Base-by-base conservation (phyloP, 2,888 invertebrate genomes). In the Erebia ligea region DNA sequence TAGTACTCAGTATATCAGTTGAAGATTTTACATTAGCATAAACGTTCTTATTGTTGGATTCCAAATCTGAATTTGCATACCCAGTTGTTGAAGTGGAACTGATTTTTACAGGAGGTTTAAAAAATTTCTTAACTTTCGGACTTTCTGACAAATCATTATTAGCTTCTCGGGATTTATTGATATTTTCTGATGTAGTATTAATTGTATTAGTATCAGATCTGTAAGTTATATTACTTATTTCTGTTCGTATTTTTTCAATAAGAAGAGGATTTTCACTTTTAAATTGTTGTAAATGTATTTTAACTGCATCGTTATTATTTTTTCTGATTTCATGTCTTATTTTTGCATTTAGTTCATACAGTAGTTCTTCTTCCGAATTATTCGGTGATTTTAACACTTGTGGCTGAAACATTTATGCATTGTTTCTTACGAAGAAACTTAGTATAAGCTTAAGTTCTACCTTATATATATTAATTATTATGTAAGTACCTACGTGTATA, bases 261-360 rank as follows among this genome's bases (percentile, higher is more conserved):
- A 92, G 65, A 56, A 80, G 70, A 2, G 83, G 84, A 76, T 93
- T 78, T 1, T 85, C 79, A 50, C 72, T 76, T 84, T 86, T 92
- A 56, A 93, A 93, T 70, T 83, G 82, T 40, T 77, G 76, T 34
- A 93, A 40, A 2, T 89, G 78, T 63, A 78, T 73, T 68, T 80
- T 81, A 6, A 81, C 74, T 15, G 63, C 68, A 13, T 80, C 82
- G 45, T 83, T 78, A 11, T 73, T 72, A 10, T 82, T 77, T 76
- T 82, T 88, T 72, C 90, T 82, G 17, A 71, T 78, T 79, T 86
- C 86, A 70, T 86, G 78, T 76, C 79, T 82, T 64, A 93, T 76
- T 50, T 87, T 84, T 59, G 90, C 86, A 74, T 90, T 86, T 0
- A 94, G 75, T 69, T 86, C 81, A 73, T 93, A 93, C 45, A 94